Conservation (phyloP, 2,113 vertebrate genomes). For the Vidua chalybeata region DNA sequence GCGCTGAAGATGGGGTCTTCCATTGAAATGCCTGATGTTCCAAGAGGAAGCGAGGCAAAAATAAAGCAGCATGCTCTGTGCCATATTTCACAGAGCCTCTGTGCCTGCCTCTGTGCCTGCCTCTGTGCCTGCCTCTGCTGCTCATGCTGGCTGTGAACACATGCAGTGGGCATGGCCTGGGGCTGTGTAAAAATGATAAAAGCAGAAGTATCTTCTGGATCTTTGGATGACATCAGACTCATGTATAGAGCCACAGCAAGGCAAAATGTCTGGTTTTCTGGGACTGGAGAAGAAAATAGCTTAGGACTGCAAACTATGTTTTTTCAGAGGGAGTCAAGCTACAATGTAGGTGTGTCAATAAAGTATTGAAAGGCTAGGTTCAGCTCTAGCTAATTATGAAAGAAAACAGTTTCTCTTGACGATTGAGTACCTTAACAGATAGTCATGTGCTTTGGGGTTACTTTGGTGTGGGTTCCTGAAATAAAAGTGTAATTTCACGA, state of each 20-base stretch:
- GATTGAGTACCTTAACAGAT: not conserved
- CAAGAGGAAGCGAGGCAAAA: not conserved
- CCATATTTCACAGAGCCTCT: fast-evolving
- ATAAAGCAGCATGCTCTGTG: not conserved
- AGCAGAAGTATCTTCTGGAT: not conserved
- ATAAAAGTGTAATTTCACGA: not conserved
- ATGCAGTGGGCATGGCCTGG: not conserved
- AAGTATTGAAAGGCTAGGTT: not conserved
- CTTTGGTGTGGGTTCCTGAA: fast-evolving
- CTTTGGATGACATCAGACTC: not conserved
- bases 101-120: not conserved
- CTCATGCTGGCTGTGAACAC: fast-evolving
- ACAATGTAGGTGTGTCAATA: not conserved
- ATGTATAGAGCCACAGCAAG: not conserved
- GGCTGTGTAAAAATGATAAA: not conserved
- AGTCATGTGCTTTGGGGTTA: not conserved
- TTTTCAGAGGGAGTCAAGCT: not conserved
- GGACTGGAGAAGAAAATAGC: not conserved
- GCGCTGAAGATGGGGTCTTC: fast-evolving
- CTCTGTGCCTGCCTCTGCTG: not conserved
- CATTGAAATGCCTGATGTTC: not conserved
- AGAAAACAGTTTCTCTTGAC: not conserved
- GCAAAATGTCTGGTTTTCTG: not conserved
- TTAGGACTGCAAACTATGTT: fast-evolving
- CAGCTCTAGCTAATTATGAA: not conserved